Conservation (phyloP, 1,140 invertebrate species). For the Drosophila yakuba region DNA sequence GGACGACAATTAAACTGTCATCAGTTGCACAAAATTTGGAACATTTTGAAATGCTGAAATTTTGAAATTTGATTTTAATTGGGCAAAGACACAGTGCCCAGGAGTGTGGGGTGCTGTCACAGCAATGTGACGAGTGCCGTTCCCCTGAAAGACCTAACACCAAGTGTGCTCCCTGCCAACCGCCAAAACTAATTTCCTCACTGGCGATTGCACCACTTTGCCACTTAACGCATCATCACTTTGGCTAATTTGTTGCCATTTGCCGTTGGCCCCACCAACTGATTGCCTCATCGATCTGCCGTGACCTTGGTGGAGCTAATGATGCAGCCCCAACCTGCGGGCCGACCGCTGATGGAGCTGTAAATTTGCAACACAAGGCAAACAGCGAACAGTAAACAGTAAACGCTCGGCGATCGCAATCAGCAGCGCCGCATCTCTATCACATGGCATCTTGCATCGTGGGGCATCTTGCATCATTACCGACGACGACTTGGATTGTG, state of each 20-base stretch:
- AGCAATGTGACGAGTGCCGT: constrained; percentile 19
- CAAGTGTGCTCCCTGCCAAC: constrained; percentile 23
- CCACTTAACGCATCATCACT: constrained; percentile 80
- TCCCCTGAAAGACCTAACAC: not conserved
- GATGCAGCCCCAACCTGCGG: constrained; percentile 34
- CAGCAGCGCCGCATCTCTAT: constrained; percentile 74
- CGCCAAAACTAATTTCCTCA: constrained; percentile 78
- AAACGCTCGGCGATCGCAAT: constrained; percentile 70
- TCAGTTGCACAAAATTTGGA: constrained; percentile 59
- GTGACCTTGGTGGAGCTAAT: constrained; percentile 70
- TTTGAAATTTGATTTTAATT: constrained; percentile 81
- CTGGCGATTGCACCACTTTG: constrained; percentile 64
- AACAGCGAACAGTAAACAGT: constrained; percentile 66
- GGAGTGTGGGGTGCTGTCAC: constrained; percentile 66
- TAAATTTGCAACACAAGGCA: constrained; percentile 81
- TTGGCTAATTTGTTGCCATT: constrained; percentile 70
- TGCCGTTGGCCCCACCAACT: constrained; percentile 37
- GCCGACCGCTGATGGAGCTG: constrained; percentile 60
- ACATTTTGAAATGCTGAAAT: constrained; percentile 59
- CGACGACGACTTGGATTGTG: constrained; percentile 32
- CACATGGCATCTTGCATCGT: constrained; percentile 43
- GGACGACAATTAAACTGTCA: constrained; percentile 74
- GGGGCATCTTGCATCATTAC: constrained; percentile 41
- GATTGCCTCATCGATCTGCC: constrained; percentile 63
- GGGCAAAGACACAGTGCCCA: constrained; percentile 56